These are phyloP conservation scores for Colossoma macropomum DNA, from an alignment of 2,113 vertebrate genomes.

Conservation along the genomic window DNA sequence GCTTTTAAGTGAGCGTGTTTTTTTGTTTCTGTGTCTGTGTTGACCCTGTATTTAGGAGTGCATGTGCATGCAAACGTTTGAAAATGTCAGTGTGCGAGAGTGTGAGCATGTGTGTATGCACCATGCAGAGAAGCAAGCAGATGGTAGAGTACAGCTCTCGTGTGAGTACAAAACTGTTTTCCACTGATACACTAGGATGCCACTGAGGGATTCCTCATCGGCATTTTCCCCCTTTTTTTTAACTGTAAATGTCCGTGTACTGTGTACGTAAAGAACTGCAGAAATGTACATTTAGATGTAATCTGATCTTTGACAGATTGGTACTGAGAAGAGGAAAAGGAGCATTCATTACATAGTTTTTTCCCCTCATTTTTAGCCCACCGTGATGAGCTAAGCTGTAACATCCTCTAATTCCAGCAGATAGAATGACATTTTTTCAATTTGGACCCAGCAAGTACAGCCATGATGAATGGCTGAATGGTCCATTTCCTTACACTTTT, in stretches of 20 bases:
- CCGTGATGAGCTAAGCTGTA: constrained; percentile 76
- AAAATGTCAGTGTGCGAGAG: constrained; percentile 13
- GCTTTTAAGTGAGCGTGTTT: constrained; percentile 12
- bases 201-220: constrained; percentile 60
- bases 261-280: constrained; percentile 13
- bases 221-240: constrained; percentile 29
- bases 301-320: constrained; percentile 43
- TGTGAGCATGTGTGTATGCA: constrained; percentile 64
- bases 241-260: constrained; percentile 49
- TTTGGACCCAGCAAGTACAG: constrained; percentile 83
- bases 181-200: constrained; percentile 55
- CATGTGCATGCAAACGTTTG: constrained; percentile 13
- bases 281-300: constrained; percentile 14
- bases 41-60: constrained; percentile 3
- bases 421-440: constrained; percentile 84
- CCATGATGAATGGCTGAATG: constrained; percentile 94
- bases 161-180: constrained; percentile 68
- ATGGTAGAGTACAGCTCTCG: constrained; percentile 74
- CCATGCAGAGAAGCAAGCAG: constrained; percentile 75
- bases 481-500: constrained; percentile 87
- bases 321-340: constrained; percentile 55
- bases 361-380: constrained; percentile 63
- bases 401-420: constrained; percentile 82
- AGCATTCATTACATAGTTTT: constrained; percentile 29
- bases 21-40: constrained; percentile 10